Evolutionary conservation across 2,797 vertebrate species (phyloP).

Genomic region (Hippocampus kuda): DNA sequence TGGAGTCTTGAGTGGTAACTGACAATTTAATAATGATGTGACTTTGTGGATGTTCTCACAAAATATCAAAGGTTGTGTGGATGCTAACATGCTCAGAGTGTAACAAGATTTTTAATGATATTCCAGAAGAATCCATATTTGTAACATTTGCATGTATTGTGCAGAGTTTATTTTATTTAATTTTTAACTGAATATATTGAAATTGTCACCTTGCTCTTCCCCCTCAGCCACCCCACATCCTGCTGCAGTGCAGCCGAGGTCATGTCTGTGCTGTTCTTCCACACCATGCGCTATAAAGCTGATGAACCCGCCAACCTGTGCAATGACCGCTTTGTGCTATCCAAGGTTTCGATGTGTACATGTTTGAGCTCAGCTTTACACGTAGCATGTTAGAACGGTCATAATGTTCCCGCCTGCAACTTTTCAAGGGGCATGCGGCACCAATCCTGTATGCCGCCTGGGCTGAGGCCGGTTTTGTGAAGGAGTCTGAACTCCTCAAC

Average conservation of each 20-base stretch:
- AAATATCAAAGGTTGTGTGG: neutral
- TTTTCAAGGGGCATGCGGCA: constrained; percentile 66
- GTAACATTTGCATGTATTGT: constrained; percentile 1
- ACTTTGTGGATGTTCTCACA: neutral
- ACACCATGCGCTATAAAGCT: constrained; percentile 79
- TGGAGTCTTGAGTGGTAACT: constrained; percentile 23
- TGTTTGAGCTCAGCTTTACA: neutral
- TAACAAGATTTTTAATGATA: neutral
- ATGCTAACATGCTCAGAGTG: neutral
- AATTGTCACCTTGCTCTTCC: neutral
- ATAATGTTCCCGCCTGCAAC: fast-evolving
- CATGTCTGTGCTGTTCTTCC: constrained; percentile 82
- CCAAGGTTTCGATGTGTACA: constrained; percentile 64
- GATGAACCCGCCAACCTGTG: constrained; percentile 70
- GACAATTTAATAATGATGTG: constrained; percentile 14
- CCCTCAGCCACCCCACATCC: constrained; percentile 75
- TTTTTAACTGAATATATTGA: neutral
- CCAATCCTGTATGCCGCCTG: constrained; percentile 74
- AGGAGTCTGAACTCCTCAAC: constrained; percentile 67
- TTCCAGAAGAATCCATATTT: neutral
- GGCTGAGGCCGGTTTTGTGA: constrained; percentile 69
- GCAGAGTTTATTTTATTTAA: neutral
- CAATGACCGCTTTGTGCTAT: constrained; percentile 80
- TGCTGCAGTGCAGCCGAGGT: constrained; percentile 83
- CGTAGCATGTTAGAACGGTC: neutral